Evolutionary conservation across 2,888 invertebrate genomes (phyloP), one percentile per base, ranked within the genome.

Genomic region (Lepidonotus clava): DNA sequence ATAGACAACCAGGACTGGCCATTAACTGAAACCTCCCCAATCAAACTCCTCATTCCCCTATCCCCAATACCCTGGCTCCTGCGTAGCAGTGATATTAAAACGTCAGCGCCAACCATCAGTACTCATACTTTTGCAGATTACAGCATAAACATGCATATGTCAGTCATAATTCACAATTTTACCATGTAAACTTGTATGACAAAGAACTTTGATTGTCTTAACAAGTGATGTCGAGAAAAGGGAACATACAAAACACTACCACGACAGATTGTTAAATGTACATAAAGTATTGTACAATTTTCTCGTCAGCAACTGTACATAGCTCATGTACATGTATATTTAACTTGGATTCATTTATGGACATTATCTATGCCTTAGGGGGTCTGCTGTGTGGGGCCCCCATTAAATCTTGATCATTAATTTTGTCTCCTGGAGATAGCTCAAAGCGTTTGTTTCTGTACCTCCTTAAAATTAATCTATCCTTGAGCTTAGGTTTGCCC

Each of bases 271-370:
- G 53, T 46, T 40, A 84, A 66, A 66, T 84, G 84, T 84, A 84
- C 38, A 84, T 84, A 84, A 84, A 84, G 84, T 84, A 84, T 84
- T 66, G 84, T 84, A 84, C 61, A 84, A 38, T 84, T 84, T 84
- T 84, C 61, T 84, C 41, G 66, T 84, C 38, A 84, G 61, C 84
- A 61, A 66, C 61, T 84, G 84, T 84, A 84, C 67, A 84, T 84
- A 84, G 67, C 67, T 61, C 84, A 84, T 84, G 67, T 84, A 84
- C 56, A 66, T 84, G 67, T 67, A 84, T 61, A 84, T 84, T 84
- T 84, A 40, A 61, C 84, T 67, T 84, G 51, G 61, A 40, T 84
- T 84, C 61, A 40, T 84, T 84, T 84, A 66, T 38, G 51, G 61
- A 84, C 41, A 61, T 56, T 84, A 84, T 66, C 84, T 84, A 84